phyloP scores from a whole-genome alignment of 1,140 invertebrate genomes.

The Euura saliciscinereae region DNA sequence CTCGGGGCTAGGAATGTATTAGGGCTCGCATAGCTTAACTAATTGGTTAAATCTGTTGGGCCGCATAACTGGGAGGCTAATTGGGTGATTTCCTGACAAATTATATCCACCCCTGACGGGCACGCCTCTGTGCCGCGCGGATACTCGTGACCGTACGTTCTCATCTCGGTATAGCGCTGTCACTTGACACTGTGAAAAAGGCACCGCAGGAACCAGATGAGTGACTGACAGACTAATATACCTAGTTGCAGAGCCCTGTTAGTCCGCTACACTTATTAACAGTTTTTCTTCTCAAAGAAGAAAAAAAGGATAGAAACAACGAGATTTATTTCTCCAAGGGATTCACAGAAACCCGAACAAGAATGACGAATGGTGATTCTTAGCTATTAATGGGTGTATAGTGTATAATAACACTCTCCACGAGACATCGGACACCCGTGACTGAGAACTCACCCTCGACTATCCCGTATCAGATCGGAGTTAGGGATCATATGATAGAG shows the following conservation, averaged over 20 bases:
- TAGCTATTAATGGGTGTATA: background rate
- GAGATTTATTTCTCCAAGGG: too few species aligned
- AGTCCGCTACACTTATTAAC: too few species aligned
- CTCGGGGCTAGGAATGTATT: conserved; percentile 51
- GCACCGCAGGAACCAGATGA: conserved; percentile 9
- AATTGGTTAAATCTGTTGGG: conserved; percentile 64
- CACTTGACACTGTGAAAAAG: conserved; percentile 57
- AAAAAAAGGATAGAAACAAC: too few species aligned
- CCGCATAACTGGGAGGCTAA: conserved; percentile 62
- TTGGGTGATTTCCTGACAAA: conserved; percentile 63
- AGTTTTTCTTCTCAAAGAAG: too few species aligned
- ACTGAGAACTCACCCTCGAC: background rate
- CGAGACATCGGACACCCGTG: background rate
- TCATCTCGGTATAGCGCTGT: conserved; percentile 52
- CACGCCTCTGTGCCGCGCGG: conserved; percentile 38
- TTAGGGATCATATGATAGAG: conserved; percentile 35
- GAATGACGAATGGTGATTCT: background rate
- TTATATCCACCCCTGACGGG: conserved; percentile 58
- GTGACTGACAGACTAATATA: conserved; percentile 5
- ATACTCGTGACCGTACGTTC: conserved; percentile 18
- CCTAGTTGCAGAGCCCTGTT: background rate
- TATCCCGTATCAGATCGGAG: conserved; percentile 45
- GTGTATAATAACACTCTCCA: background rate
- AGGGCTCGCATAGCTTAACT: conserved; percentile 60
- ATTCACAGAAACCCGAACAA: background rate